A percentile compares a stretch with the other conserved stretches of the same genome.
These are phyloP conservation scores for Panagrolaimus sp. DNA, from an alignment of 1,140 invertebrate species.

Conservation along the genomic window DNA sequence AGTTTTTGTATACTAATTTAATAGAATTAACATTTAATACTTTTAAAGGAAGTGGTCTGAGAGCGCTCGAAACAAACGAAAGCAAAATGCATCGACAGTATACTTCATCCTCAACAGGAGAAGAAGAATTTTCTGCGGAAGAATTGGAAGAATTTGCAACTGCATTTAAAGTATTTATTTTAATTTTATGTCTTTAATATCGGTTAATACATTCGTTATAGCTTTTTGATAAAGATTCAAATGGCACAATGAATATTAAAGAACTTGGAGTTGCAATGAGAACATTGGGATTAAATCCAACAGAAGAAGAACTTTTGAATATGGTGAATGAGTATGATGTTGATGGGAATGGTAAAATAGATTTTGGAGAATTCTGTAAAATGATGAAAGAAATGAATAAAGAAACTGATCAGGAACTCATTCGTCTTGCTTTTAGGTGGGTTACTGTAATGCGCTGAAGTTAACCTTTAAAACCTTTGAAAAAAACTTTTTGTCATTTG, in stretches of 20 bases:
- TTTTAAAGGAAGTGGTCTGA: constrained; percentile 17
- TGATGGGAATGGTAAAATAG: constrained; percentile 56
- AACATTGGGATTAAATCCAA: constrained; percentile 56
- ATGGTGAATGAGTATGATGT: constrained; percentile 58
- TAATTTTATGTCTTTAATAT: background rate
- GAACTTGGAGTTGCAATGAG: constrained; percentile 57
- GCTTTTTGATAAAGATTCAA: constrained; percentile 57
- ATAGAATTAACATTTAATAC: background rate
- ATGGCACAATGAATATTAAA: constrained; percentile 58
- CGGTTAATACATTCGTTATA: background rate
- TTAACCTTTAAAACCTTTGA: no score
- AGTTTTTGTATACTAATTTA: constrained; percentile 1
- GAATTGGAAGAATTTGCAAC: constrained; percentile 58
- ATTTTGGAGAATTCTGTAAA: constrained; percentile 57
- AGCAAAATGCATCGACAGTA: constrained; percentile 47
- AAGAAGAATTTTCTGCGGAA: constrained; percentile 55
- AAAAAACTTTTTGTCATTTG: no score
- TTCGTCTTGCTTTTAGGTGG: constrained; percentile 57
- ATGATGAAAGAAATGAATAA: constrained; percentile 59
- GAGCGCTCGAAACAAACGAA: constrained; percentile 22
- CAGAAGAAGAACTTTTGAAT: constrained; percentile 53
- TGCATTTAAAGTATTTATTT: constrained; percentile 44
- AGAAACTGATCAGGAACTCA: constrained; percentile 57
- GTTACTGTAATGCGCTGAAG: constrained; percentile 7
- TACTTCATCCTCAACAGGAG: constrained; percentile 51